Evolutionary conservation across 30 jellyfish, hydroid and myxozoan genomes (phyloP).

Genomic region (Cassiopea xamachana): DNA sequence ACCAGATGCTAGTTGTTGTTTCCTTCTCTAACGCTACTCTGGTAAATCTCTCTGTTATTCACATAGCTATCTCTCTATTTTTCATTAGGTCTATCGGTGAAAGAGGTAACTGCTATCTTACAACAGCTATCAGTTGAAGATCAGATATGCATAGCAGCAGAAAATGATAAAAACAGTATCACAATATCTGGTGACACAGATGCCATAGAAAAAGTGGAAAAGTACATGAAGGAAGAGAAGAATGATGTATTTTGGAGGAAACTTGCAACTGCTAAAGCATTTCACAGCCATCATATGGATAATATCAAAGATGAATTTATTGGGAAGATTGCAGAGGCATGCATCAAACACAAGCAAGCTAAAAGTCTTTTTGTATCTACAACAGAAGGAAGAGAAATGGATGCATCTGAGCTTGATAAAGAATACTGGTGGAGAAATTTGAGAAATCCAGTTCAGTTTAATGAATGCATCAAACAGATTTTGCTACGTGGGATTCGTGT

Average conservation of each 20-base stretch:
- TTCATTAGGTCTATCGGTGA: conserved; percentile 43
- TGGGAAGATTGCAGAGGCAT: conserved; percentile 35
- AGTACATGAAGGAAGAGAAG: conserved; percentile 18
- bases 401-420: conserved; percentile 30
- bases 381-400: conserved; percentile 42
- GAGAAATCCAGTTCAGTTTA: conserved; percentile 63
- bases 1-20: no score
- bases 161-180: conserved; percentile 56
- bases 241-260: conserved; percentile 64
- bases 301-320: conserved; percentile 34
- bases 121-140: conserved; percentile 31
- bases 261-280: conserved; percentile 67
- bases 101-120: conserved; percentile 42
- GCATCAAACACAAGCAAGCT: conserved; percentile 26
- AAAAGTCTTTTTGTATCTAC: conserved; percentile 49
- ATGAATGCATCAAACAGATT: conserved; percentile 29
- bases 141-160: conserved; percentile 71
- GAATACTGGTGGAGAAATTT: conserved; percentile 75
- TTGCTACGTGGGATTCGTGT: conserved; percentile 39
- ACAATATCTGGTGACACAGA: conserved; percentile 77
- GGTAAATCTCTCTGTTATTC: no score
- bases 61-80: background rate
- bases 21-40: no score
- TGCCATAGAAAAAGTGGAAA: conserved; percentile 49
- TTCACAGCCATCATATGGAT: conserved; percentile 83